Percentiles rank a stretch among this genome's conserved stretches.
Evolutionary conservation across 2,113 vertebrate species (phyloP).

Genomic region (Cynocephalus volans): DNA sequence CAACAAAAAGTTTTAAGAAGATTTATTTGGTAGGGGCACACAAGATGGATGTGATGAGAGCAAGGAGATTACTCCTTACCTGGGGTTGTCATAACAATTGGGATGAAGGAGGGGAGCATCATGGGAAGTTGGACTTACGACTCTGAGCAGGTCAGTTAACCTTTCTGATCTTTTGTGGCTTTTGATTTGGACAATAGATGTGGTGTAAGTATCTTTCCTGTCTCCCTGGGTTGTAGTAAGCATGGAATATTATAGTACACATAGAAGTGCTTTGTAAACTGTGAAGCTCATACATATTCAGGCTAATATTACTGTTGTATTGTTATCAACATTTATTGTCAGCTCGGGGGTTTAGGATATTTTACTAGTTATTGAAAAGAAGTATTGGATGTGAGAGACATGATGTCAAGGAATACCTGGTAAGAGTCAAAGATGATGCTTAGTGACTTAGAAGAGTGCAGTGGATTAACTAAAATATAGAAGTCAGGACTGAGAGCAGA

Average conservation of each 20-base stretch:
- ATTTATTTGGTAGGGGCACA: neutral
- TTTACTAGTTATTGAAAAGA: neutral
- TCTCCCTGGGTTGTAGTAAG: neutral
- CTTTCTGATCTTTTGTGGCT: neutral
- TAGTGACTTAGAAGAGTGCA: neutral
- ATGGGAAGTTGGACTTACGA: neutral
- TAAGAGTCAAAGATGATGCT: slow-evolving; percentile 5
- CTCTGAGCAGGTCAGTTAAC: neutral
- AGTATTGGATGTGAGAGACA: neutral
- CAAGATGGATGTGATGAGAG: neutral
- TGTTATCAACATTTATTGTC: neutral
- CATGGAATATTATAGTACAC: neutral
- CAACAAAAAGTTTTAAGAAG: neutral
- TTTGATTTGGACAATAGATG: neutral
- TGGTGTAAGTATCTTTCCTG: neutral
- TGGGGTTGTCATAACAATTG: neutral
- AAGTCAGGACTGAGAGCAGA: neutral
- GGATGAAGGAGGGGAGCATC: neutral
- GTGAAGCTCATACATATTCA: neutral
- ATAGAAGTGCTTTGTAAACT: neutral
- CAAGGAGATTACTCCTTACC: neutral
- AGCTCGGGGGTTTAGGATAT: neutral
- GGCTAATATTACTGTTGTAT: neutral
- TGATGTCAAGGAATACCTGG: neutral
- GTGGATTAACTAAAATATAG: neutral